Conservation (phyloP, 2,797 vertebrate species). For the Synaphobranchus kaupii region DNA sequence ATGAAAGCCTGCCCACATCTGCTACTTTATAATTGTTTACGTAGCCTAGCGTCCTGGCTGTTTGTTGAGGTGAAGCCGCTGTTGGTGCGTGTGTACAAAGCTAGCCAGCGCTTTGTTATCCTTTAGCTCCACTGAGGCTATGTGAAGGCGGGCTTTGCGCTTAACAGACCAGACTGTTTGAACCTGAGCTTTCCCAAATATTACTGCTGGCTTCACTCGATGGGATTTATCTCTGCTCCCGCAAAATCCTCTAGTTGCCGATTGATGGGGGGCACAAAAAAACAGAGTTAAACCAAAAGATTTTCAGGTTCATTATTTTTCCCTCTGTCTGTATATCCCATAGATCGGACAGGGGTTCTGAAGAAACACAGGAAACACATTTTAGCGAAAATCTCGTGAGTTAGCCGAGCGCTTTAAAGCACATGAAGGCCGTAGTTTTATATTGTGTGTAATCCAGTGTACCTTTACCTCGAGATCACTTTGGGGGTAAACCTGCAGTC, state of each 20-base stretch:
- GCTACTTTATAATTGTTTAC: neutral
- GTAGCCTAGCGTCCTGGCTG: neutral
- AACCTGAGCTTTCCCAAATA: constrained; percentile 29
- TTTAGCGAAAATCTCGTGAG: neutral
- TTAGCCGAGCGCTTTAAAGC: neutral
- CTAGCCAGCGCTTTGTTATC: neutral
- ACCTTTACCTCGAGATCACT: neutral
- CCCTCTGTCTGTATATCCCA: neutral
- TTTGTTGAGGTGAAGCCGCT: constrained; percentile 11
- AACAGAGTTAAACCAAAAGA: neutral
- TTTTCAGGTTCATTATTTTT: neutral
- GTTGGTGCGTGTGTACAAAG: neutral
- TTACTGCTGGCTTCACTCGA: constrained; percentile 26
- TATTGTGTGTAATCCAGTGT: neutral
- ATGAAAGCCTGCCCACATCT: neutral
- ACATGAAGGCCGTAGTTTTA: neutral
- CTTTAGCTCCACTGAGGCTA: neutral
- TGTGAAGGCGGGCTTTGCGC: neutral
- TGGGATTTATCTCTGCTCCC: neutral
- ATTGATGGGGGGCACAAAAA: neutral
- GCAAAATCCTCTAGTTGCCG: neutral
- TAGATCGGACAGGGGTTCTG: neutral
- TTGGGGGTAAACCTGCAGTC: neutral
- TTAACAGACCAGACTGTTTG: neutral
- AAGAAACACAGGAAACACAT: neutral